Percentiles rank a stretch among this genome's conserved stretches.
phyloP scores from a whole-genome alignment of 1,140 invertebrate genomes.

The Teleopsis dalmanni region DNA sequence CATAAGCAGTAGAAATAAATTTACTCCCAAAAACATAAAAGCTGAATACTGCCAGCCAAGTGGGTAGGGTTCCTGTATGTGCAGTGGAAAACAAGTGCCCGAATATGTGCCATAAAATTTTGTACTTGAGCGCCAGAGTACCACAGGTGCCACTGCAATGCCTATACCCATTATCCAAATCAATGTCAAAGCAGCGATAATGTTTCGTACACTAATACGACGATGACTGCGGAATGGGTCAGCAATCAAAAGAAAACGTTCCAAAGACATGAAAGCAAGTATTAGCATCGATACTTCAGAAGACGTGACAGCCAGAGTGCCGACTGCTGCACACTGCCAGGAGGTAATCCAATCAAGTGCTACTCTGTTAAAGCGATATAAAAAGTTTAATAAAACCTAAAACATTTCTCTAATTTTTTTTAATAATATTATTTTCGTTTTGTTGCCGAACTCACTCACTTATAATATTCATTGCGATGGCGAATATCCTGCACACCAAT shows the following conservation, averaged over 20 bases:
- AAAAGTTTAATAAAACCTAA: neutral
- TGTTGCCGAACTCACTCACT: constrained; percentile 19
- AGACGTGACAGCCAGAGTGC: constrained; percentile 60
- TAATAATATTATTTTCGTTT: neutral
- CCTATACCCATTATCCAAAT: constrained; percentile 60
- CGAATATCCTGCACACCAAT: constrained; percentile 61
- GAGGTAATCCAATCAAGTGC: constrained; percentile 63
- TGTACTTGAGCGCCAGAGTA: constrained; percentile 56
- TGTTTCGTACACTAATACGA: constrained; percentile 47
- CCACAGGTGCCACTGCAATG: constrained; percentile 58
- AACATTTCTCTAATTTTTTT: neutral
- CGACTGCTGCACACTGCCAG: constrained; percentile 56
- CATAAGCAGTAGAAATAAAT: constrained; percentile 53
- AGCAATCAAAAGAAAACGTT: constrained; percentile 64
- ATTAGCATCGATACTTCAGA: constrained; percentile 70
- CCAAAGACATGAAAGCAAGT: constrained; percentile 67
- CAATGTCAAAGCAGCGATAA: constrained; percentile 41
- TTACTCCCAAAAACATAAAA: constrained; percentile 65
- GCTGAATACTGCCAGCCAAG: constrained; percentile 69
- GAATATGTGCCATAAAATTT: constrained; percentile 58
- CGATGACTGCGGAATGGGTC: constrained; percentile 56
- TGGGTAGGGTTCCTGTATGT: constrained; percentile 62
- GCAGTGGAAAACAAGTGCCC: constrained; percentile 65
- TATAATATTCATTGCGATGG: constrained; percentile 58
- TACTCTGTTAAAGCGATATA: constrained; percentile 25